Evolutionary conservation across 2,797 vertebrate genomes (phyloP).

Genomic region (Lacerta bilineata): DNA sequence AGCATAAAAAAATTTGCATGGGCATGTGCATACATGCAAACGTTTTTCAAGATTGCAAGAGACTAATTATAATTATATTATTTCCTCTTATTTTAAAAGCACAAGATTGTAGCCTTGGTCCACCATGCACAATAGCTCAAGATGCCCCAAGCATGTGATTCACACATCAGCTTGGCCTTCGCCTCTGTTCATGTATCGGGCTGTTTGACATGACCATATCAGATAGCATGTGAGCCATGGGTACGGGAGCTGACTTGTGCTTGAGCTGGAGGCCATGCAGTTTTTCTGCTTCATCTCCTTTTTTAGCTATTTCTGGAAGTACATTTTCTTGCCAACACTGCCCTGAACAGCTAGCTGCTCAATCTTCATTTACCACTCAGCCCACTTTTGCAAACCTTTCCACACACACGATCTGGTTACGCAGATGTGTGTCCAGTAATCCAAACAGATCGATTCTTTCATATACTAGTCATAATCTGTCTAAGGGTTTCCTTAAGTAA

Average conservation of each 20-base stretch:
- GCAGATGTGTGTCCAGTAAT: too few species aligned
- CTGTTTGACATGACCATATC: neutral
- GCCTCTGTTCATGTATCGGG: neutral
- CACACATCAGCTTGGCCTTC: neutral
- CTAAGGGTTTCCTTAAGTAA: too few species aligned
- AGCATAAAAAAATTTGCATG: neutral
- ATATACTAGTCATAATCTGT: too few species aligned
- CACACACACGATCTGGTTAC: too few species aligned
- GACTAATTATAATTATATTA: too few species aligned
- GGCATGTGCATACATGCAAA: neutral
- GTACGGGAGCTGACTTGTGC: neutral
- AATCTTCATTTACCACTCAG: neutral
- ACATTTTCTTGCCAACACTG: neutral
- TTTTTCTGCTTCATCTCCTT: neutral
- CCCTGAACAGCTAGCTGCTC: neutral
- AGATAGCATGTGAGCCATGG: neutral
- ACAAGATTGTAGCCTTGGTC: neutral
- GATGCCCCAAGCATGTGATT: too few species aligned
- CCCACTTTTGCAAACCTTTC: neutral
- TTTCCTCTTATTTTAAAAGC: too few species aligned
- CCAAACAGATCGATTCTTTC: too few species aligned
- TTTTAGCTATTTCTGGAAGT: neutral
- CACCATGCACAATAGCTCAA: neutral
- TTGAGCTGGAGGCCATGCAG: too few species aligned
- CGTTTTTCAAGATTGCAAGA: neutral